phyloP scores from a whole-genome alignment of 2,113 vertebrate species.

The Dinomys branickii region DNA sequence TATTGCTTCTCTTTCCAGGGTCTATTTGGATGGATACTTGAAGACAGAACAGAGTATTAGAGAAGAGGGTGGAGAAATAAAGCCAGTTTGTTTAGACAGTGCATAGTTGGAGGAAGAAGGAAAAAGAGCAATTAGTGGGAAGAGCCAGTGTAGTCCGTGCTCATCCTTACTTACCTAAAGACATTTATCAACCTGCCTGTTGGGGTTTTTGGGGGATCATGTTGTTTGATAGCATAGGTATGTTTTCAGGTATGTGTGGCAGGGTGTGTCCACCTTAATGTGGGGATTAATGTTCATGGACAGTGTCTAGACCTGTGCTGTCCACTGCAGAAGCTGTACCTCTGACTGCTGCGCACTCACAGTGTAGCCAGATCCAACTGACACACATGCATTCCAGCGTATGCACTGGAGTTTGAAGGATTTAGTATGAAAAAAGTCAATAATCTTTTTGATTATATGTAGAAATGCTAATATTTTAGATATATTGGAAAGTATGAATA shows the following conservation, averaged over 20 bases:
- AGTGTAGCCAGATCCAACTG: not conserved
- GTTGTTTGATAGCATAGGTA: not conserved
- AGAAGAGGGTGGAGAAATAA: not conserved
- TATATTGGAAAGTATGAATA: not conserved
- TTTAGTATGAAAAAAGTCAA: not conserved
- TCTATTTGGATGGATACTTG: not conserved
- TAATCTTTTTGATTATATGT: not conserved
- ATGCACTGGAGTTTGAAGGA: not conserved
- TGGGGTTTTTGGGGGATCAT: not conserved
- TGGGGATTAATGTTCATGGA: not conserved
- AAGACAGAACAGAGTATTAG: not conserved
- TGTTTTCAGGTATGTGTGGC: not conserved
- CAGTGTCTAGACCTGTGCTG: not conserved
- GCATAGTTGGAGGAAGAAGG: not conserved
- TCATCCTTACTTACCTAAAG: not conserved
- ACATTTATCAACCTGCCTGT: not conserved
- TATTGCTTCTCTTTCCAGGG: not conserved
- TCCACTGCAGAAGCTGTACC: not conserved
- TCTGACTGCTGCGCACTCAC: not conserved
- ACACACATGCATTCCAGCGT: not conserved
- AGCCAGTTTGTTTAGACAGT: not conserved
- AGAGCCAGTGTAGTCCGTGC: not conserved
- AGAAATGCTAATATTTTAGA: not conserved
- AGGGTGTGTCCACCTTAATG: not conserved
- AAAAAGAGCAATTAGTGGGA: not conserved